Evolutionary conservation across 2,888 invertebrate species (phyloP).

Genomic region (Dicycla oo): DNA sequence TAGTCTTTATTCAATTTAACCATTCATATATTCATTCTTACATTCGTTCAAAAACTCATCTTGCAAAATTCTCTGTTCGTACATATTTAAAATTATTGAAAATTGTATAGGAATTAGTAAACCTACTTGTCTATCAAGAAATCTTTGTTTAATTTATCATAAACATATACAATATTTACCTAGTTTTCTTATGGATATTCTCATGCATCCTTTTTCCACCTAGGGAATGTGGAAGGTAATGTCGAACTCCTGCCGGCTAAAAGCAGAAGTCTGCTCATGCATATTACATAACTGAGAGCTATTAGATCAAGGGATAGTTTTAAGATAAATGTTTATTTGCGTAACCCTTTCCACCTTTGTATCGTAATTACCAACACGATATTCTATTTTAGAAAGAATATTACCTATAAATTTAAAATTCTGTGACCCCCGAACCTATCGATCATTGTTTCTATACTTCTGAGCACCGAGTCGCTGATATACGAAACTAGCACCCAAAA

Average conservation of each 20-base stretch:
- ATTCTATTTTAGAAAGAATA: background rate
- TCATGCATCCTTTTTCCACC: background rate
- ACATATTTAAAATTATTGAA: too few relatives aligned
- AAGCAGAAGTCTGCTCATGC: background rate
- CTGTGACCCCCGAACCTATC: slow-evolving; percentile 4
- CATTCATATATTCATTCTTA: too few relatives aligned
- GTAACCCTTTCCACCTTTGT: background rate
- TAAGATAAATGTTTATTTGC: background rate
- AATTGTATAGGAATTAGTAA: too few relatives aligned
- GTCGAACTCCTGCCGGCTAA: background rate
- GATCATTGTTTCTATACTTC: slow-evolving; percentile 31
- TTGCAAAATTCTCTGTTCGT: too few relatives aligned
- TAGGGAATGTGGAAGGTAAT: background rate
- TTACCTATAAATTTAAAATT: background rate
- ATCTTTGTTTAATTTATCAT: too few relatives aligned
- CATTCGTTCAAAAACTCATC: too few relatives aligned
- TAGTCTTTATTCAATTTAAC: too few relatives aligned
- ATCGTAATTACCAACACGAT: background rate
- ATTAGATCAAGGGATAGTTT: background rate
- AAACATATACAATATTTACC: too few relatives aligned
- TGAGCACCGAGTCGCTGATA: slow-evolving; percentile 8
- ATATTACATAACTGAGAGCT: background rate
- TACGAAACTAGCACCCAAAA: slow-evolving; percentile 18
- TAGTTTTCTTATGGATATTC: background rate
- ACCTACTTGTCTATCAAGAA: too few relatives aligned